Base-by-base conservation (phyloP, 2,888 invertebrate genomes). In the Eucera pruinosa region DNA sequence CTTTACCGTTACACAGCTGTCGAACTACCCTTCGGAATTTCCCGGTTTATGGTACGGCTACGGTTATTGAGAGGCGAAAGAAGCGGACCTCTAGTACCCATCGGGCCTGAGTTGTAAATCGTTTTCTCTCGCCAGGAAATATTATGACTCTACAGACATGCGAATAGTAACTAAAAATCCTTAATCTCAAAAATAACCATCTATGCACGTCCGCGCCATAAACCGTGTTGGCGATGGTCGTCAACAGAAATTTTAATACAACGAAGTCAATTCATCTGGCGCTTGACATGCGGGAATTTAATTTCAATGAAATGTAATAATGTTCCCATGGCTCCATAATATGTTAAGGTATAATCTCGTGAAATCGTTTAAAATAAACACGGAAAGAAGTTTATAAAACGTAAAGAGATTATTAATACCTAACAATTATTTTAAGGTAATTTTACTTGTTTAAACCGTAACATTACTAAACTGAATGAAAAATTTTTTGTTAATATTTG, bases 201-300 rank as follows among this genome's bases (percentile, higher is more conserved):
- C n/a, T n/a, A n/a, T n/a, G n/a, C n/a, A n/a, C n/a, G n/a, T n/a
- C n/a, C n/a, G n/a, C n/a, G n/a, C n/a, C n/a, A n/a, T n/a, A n/a
- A n/a, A n/a, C n/a, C n/a, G n/a, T n/a, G n/a, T n/a, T n/a, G n/a
- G n/a, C n/a, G n/a, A n/a, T n/a, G n/a, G n/a, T n/a, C n/a, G n/a
- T n/a, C n/a, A n/a, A n/a, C n/a, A n/a, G n/a, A n/a, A n/a, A 47
- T 61, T 61, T 47, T 61, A 61, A 61, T 47, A 30, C 47, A 61
- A 61, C 47, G 45, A 23, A 60, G 47, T 33, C 33, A 47, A 61
- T 47, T 61, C 33, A 61, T 61, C 33, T 47, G n/a, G 5, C 61
- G 15, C 33, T 47, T 33, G 33, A 33, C 47, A 33, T 23, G 47
- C 23, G 48, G 61, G 36, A 48, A 25, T 48, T 47, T 48, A 61